A percentile compares a stretch with the other conserved stretches of the same genome.
phyloP scores from a whole-genome alignment of 1,140 invertebrate species.

The Drosophila pseudoobscura region DNA sequence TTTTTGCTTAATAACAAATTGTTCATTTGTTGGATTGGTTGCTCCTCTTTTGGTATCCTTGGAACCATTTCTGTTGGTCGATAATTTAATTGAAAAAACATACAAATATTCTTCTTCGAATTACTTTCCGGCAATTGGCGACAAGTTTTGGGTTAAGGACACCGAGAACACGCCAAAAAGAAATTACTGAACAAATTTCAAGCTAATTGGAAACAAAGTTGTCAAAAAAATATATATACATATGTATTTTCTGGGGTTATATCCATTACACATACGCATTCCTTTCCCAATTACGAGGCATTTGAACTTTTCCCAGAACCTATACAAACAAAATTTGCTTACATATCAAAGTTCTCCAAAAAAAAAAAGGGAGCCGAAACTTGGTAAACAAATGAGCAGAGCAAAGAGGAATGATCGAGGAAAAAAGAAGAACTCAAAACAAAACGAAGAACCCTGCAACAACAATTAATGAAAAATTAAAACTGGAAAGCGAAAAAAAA shows the following conservation, averaged over 20 bases:
- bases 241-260: not conserved
- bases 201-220: slow-evolving; percentile 2
- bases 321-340: slow-evolving; percentile 13
- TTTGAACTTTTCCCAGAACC: slow-evolving; percentile 6
- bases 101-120: not conserved
- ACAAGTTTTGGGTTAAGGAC: slow-evolving; percentile 37
- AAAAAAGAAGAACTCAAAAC: slow-evolving; percentile 30
- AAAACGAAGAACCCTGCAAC: slow-evolving; percentile 36
- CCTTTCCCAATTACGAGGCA: no score
- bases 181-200: slow-evolving; percentile 16
- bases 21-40: slow-evolving; percentile 30
- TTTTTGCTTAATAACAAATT: slow-evolving; percentile 21
- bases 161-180: slow-evolving; percentile 19
- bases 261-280: no score
- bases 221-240: not conserved
- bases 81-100: slow-evolving; percentile 41
- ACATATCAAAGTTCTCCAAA: slow-evolving; percentile 29
- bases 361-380: slow-evolving; percentile 49
- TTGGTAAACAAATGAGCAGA: slow-evolving; percentile 69
- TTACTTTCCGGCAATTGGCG: slow-evolving; percentile 11
- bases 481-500: slow-evolving; percentile 41
- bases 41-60: slow-evolving; percentile 11
- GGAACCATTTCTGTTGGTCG: slow-evolving; percentile 29
- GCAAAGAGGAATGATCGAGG: slow-evolving; percentile 57
- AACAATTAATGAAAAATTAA: slow-evolving; percentile 66